Evolutionary conservation across 2,888 invertebrate genomes (phyloP).

Genomic region (Eupeodes luniger): DNA sequence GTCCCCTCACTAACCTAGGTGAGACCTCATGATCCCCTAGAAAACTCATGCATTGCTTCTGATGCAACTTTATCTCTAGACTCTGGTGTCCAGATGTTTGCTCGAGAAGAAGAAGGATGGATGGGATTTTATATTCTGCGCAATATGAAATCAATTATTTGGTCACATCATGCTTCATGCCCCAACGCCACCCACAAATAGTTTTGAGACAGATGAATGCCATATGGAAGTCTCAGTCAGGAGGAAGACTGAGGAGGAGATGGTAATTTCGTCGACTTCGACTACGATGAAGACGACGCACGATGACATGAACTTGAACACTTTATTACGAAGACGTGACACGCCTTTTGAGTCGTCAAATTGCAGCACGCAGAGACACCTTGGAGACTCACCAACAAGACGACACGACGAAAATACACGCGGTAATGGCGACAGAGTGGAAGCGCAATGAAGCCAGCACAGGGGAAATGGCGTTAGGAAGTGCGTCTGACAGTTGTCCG

Average conservation of each 20-base stretch:
- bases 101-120: conserved; percentile 23
- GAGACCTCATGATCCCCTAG: conserved; percentile 43
- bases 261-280: not conserved
- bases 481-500: conserved; percentile 69
- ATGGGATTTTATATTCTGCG: conserved; percentile 38
- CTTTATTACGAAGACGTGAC: conserved; percentile 70
- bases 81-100: conserved; percentile 21
- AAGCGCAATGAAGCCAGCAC: conserved; percentile 11
- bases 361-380: conserved; percentile 66
- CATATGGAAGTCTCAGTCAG: not conserved
- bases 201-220: conserved; percentile 17
- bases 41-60: conserved; percentile 5
- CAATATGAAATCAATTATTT: conserved; percentile 69
- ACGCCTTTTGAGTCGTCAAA: conserved; percentile 45
- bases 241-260: not conserved
- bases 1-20: conserved; percentile 6
- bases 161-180: conserved; percentile 31
- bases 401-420: not conserved
- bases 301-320: conserved; percentile 73
- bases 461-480: conserved; percentile 66
- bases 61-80: not conserved
- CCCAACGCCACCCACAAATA: conserved; percentile 27
- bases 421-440: no score
- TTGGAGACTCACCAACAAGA: conserved; percentile 55
- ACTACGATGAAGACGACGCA: not conserved